A percentile compares a stretch with the other conserved stretches of the same genome.
Evolutionary conservation across 2,888 invertebrate species (phyloP).

Genomic region (Plusia festucae): DNA sequence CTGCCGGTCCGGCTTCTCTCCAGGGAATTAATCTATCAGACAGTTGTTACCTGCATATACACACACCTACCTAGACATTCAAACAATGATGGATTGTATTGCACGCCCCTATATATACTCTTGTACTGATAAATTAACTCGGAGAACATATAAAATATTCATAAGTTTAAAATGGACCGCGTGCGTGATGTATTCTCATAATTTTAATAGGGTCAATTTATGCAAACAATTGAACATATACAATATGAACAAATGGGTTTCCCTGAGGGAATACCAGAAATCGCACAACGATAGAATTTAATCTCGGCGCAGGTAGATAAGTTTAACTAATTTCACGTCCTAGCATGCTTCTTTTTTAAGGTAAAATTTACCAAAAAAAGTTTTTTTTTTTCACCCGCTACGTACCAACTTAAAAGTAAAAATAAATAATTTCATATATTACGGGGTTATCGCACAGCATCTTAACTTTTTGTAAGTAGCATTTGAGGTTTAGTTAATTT

Average conservation of each 20-base stretch:
- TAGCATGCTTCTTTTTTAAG: no score
- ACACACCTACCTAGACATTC: not conserved
- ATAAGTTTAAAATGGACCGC: not conserved
- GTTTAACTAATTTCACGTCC: not conserved
- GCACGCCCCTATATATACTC: not conserved
- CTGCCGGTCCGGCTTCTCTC: not conserved
- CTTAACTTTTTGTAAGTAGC: constrained; percentile 3
- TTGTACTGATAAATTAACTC: not conserved
- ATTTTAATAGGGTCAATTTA: not conserved
- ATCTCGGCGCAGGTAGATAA: not conserved
- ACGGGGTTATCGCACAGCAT: not conserved
- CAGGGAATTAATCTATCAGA: constrained; percentile 1
- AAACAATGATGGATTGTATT: constrained; percentile 4
- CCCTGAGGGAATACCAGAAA: not conserved
- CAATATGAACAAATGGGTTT: not conserved
- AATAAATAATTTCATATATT: no score
- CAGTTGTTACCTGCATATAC: not conserved
- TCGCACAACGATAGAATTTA: not conserved
- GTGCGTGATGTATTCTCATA: not conserved
- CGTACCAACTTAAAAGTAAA: no score
- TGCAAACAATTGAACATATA: not conserved
- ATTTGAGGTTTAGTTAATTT: not conserved
- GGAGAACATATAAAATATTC: not conserved
- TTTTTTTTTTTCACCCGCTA: no score
- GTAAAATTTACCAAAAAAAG: no score